Evolutionary conservation across 2,113 vertebrate genomes (phyloP), one percentile per base, ranked within the genome.

Genomic region (Albula glossodonta): DNA sequence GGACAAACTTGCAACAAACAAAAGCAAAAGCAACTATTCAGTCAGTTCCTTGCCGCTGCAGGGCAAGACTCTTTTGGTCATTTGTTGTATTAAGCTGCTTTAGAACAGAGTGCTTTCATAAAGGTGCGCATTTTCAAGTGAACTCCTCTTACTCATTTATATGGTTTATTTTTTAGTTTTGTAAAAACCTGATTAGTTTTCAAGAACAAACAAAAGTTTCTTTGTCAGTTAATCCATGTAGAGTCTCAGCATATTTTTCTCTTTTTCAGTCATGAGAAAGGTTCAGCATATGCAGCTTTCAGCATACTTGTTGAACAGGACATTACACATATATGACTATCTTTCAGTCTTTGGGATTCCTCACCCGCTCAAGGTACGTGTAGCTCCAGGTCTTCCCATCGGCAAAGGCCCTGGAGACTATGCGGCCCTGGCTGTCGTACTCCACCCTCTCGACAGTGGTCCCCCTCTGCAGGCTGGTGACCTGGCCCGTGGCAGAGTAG

Each of bases 321-420:
- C 49, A 80, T 79, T 31, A 48, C 25, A 80, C 78, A 80, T 41
- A 80, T 80, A 60, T 56, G 31, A 41, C 31, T 41, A 41, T 0
- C 31, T 41, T 41, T 41, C 31, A 41, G 31, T 1, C 53, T 31
- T 31, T 41, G 49, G 48, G 25, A 49, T 19, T 74, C 3, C 84
- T 85, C 57, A 99, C 98, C 98, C 99, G 99, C 89, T 99, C 98
- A 89, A 99, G 91, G 88, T 99, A 99, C 0, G 98, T 99, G 95
- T 99, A 99, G 91, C 98, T 99, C 98, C 98, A 99, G 0, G 95
- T 98, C 94, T 99, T 99, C 15, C 97, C 98, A 74, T 99, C 98
- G n/a, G 98, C 97, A 84, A 99, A 99, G 77, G 97, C 96, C 87
- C 98, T 93, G 19, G 98, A 97, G 10, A 97, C 96, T 41, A 99